Evolutionary conservation across 2,888 invertebrate genomes (phyloP), one percentile per base, ranked within the genome.

Genomic region (Parascotia fuliginaria): DNA sequence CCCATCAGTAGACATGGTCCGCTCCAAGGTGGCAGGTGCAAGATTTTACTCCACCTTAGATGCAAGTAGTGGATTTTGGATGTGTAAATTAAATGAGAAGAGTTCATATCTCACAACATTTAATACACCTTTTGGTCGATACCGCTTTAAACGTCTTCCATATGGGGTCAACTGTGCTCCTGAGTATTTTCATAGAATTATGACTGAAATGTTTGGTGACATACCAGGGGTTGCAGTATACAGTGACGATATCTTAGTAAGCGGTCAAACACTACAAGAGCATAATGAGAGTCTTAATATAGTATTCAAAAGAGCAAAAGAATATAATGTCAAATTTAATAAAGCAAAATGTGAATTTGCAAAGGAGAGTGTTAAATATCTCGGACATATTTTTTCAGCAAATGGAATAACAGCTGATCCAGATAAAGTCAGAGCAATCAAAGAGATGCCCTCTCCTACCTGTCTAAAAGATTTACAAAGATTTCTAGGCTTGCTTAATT

Each of bases 51-150:
- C 57, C 4, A 58, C 44, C 3, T 29, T 65, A 9, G 46, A 64
- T 53, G 60, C 60, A 2, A 60, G 54, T 34, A 61, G 58, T 42
- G 69, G 66, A 0, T 66, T 63, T 37, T 69, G 54, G 43, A 61
- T 58, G 55, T 24, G 65, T 5, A 29, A 28, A 9, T 24, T 69
- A 9, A 9, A 14, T 14, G 49, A 59, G n/a, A n/a, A 32, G 32
- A 33, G 39, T 45, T 39, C 38, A n/a, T 29, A 27, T 9, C 33
- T 39, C 3, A 29, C 39, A 33, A 57, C 53, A 0, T 64, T 60
- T 19, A 46, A 52, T 11, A 36, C 1, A 16, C 0, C 9, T 0
- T 1, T 13, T 32, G n/a, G n/a, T n/a, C n/a, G n/a, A n/a, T n/a
- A n/a, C n/a, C n/a, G n/a, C n/a, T n/a, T 46, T 24, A 31, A 31